These are phyloP conservation scores for Psittacula derbiana DNA, from an alignment of 2,797 vertebrate species.

Conservation along the genomic window DNA sequence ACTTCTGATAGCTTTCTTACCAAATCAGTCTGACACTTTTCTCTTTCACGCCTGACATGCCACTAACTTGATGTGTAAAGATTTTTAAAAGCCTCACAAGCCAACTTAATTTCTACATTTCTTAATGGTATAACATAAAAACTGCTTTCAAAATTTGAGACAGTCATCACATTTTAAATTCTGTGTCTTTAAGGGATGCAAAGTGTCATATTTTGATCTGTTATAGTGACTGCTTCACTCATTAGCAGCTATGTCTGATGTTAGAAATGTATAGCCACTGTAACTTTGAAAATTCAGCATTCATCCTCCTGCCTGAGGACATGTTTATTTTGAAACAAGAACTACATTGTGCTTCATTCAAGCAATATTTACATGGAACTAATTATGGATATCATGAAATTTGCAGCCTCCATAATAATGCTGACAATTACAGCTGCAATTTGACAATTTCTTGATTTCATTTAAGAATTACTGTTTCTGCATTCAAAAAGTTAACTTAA, in stretches of 20 bases:
- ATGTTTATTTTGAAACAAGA: background rate
- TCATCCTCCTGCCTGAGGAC: background rate
- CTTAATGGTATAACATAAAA: slow-evolving; percentile 42
- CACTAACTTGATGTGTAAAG: slow-evolving; percentile 43
- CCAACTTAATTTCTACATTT: slow-evolving; percentile 26
- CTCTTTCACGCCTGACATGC: background rate
- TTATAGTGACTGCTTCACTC: background rate
- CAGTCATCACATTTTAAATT: background rate
- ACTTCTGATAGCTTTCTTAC: background rate
- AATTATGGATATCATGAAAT: background rate
- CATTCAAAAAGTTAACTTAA: background rate
- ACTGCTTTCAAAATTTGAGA: background rate
- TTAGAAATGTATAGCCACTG: background rate
- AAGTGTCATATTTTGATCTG: slow-evolving; percentile 5
- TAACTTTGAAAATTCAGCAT: background rate
- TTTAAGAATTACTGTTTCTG: background rate
- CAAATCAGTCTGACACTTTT: slow-evolving; percentile 25
- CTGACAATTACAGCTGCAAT: background rate
- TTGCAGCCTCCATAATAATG: background rate
- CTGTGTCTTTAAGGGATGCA: background rate
- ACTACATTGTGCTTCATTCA: background rate
- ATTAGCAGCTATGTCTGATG: background rate
- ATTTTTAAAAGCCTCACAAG: slow-evolving; percentile 11
- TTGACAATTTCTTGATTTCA: background rate
- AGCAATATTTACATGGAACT: background rate